phyloP scores from a whole-genome alignment of 2,888 invertebrate genomes.

The Andricus curvator region DNA sequence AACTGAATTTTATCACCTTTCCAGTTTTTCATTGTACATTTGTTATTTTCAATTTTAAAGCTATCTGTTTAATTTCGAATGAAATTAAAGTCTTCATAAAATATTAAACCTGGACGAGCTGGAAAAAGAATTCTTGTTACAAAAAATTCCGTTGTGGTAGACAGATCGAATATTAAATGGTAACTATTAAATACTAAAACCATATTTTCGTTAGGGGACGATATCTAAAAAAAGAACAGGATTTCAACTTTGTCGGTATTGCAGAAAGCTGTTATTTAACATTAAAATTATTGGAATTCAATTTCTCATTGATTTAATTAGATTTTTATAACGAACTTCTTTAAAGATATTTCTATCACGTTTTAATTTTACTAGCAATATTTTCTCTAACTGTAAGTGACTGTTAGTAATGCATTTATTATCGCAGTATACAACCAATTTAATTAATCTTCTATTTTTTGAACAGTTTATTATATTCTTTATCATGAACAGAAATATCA shows the following conservation, averaged over 20 bases:
- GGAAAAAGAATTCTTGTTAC: too few species aligned
- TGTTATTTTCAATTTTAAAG: background rate
- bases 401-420: background rate
- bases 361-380: background rate
- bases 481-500: background rate
- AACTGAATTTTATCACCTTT: background rate
- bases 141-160: too few species aligned
- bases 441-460: background rate
- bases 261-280: background rate
- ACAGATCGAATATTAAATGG: background rate
- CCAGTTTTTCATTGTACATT: background rate
- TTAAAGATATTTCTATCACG: background rate
- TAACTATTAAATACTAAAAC: background rate
- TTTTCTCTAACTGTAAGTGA: background rate
- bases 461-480: background rate
- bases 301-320: background rate
- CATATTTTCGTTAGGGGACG: background rate
- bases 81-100: background rate
- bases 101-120: background rate
- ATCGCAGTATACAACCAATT: background rate
- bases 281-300: background rate
- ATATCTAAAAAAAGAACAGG: background rate
- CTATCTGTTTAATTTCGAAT: background rate
- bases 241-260: background rate
- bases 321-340: background rate